phyloP scores from a whole-genome alignment of 2,888 invertebrate genomes.

The Rhodophaea formosa region DNA sequence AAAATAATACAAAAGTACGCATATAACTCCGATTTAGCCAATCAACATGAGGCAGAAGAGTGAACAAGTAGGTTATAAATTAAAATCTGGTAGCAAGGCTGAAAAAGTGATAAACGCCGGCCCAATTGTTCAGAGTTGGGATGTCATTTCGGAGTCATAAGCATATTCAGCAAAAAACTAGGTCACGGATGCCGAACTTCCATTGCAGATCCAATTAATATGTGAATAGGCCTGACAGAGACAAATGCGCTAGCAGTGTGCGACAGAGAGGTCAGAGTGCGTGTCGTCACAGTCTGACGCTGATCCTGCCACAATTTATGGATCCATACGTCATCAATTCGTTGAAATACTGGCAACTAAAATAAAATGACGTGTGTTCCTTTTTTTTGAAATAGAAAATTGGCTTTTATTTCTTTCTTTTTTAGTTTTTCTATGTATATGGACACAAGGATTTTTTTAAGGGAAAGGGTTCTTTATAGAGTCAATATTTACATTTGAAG shows the following conservation, averaged over 20 bases:
- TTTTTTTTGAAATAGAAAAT: background rate
- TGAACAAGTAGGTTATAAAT: background rate
- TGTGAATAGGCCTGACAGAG: slow-evolving; percentile 39
- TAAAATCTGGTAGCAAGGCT: background rate
- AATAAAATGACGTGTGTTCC: background rate
- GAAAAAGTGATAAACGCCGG: background rate
- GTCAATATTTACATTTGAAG: too few relatives aligned
- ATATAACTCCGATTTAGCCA: background rate
- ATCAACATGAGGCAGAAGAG: background rate
- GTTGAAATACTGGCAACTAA: slow-evolving; percentile 10
- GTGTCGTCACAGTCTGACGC: slow-evolving; percentile 18
- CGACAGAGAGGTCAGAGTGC: slow-evolving; percentile 23
- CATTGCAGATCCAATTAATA: slow-evolving; percentile 49
- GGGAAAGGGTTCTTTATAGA: too few relatives aligned
- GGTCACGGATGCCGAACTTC: slow-evolving; percentile 56
- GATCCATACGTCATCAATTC: background rate
- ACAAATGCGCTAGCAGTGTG: slow-evolving; percentile 23
- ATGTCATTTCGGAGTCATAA: slow-evolving; percentile 6
- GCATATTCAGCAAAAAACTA: slow-evolving; percentile 29
- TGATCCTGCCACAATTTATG: slow-evolving; percentile 17
- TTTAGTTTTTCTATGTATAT: too few relatives aligned
- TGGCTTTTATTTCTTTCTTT: background rate
- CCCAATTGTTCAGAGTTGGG: slow-evolving; percentile 4
- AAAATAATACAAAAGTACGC: too few relatives aligned
- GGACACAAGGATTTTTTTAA: too few relatives aligned